Percentiles rank a stretch among this genome's conserved stretches.
These are phyloP conservation scores for Mythimna pallens DNA, from an alignment of 2,888 invertebrate species.

Conservation along the genomic window DNA sequence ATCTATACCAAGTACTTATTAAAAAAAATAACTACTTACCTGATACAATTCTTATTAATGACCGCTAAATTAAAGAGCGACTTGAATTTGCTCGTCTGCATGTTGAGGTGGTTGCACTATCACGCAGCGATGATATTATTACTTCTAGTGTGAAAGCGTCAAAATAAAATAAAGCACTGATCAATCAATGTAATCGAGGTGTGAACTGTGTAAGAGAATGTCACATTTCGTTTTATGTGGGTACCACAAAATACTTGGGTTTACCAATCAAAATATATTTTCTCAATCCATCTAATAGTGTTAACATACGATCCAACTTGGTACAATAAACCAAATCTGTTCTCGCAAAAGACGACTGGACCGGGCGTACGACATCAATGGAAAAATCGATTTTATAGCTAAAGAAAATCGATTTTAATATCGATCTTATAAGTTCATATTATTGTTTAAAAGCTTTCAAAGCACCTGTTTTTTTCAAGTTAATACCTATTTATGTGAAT, in stretches of 20 bases:
- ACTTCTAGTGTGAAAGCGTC: not conserved
- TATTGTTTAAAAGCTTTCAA: no score
- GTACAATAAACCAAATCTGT: no score
- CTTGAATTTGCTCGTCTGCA: conserved; percentile 42
- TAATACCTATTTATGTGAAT: no score
- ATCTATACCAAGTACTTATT: no score
- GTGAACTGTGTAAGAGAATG: not conserved
- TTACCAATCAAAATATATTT: not conserved
- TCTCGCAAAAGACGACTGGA: no score
- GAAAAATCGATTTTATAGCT: no score
- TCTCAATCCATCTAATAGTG: not conserved
- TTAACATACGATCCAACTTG: not conserved
- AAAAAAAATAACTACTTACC: conserved; percentile 25
- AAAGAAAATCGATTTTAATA: no score
- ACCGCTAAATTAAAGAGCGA: conserved; percentile 38
- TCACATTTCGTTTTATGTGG: not conserved
- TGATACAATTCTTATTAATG: conserved; percentile 35
- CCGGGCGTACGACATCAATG: no score
- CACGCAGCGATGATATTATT: not conserved
- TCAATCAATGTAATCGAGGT: not conserved
- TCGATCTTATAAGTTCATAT: no score
- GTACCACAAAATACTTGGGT: not conserved
- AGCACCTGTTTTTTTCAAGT: no score
- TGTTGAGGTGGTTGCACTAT: conserved; percentile 18
- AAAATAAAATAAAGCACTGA: not conserved